Evolutionary conservation across 1,140 invertebrate genomes (phyloP).

Genomic region (Ostrea denselamellosa): DNA sequence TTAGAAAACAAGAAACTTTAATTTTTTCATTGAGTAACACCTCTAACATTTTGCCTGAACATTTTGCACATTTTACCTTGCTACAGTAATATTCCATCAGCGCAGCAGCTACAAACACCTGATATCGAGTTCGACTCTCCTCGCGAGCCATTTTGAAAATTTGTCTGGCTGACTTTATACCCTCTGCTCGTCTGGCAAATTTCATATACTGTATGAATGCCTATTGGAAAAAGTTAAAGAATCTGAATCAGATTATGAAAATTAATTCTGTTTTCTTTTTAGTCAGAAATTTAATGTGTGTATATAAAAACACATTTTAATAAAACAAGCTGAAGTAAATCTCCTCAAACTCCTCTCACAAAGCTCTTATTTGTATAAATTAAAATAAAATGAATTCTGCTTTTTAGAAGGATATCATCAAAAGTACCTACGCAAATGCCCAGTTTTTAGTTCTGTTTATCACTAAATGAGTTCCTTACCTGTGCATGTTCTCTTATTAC

Average conservation of each 20-base stretch:
- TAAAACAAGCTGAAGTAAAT: no score
- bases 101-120: slow-evolving; percentile 97
- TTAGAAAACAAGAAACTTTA: no score
- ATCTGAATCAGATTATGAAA: neutral
- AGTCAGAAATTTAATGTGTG: no score
- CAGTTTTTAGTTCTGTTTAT: no score
- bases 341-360: neutral
- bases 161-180: slow-evolving; percentile 95
- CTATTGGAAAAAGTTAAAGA: slow-evolving; percentile 76
- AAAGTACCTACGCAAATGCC: no score
- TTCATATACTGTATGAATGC: slow-evolving; percentile 99
- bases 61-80: slow-evolving; percentile 82
- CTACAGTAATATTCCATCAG: slow-evolving; percentile 99
- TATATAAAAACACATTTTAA: no score
- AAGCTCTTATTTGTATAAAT: neutral
- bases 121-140: slow-evolving; percentile 91
- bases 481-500: no score
- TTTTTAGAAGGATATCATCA: neutral
- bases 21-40: no score
- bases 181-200: slow-evolving; percentile 97
- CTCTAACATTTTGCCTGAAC: no score
- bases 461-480: no score
- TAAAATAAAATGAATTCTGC: neutral
- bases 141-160: slow-evolving; percentile 98
- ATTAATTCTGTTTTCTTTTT: no score